Conservation (phyloP, 92 coral and sea anemone species). For the Bergia sp. region DNA sequence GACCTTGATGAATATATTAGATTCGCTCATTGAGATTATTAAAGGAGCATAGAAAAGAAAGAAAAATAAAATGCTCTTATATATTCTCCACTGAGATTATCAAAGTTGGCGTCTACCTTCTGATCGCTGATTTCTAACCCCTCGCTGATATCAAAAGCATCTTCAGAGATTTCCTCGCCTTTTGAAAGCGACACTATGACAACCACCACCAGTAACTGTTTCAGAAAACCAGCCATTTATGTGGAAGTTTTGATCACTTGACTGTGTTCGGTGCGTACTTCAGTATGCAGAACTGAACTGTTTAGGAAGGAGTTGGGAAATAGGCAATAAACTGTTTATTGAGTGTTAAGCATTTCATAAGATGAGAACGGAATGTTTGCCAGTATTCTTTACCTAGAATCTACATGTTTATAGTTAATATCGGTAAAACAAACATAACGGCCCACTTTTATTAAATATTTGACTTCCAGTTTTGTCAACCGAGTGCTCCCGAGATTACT, state of each 20-base stretch:
- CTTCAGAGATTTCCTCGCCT: not conserved
- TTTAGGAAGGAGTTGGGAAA: not conserved
- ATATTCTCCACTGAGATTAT: not conserved
- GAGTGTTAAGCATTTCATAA: constrained; percentile 10
- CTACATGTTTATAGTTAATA: not conserved
- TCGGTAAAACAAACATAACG: not conserved
- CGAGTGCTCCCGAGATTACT: not conserved
- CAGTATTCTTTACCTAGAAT: not conserved
- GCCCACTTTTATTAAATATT: constrained; percentile 6
- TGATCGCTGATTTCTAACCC: not conserved
- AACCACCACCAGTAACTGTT: not conserved
- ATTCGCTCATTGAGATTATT: not conserved
- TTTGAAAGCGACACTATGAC: not conserved
- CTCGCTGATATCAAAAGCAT: not conserved
- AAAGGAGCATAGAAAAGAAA: not conserved
- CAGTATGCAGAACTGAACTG: not conserved
- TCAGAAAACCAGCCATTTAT: not conserved
- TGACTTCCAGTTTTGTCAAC: not conserved
- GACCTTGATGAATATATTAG: not conserved
- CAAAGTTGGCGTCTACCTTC: not conserved
- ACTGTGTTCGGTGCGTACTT: not conserved
- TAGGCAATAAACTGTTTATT: not conserved
- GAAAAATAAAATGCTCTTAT: not conserved
- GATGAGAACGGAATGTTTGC: not conserved
- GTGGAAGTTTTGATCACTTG: not conserved